Evolutionary conservation across 2,113 vertebrate species (phyloP).

Genomic region (Odocoileus virginianus): DNA sequence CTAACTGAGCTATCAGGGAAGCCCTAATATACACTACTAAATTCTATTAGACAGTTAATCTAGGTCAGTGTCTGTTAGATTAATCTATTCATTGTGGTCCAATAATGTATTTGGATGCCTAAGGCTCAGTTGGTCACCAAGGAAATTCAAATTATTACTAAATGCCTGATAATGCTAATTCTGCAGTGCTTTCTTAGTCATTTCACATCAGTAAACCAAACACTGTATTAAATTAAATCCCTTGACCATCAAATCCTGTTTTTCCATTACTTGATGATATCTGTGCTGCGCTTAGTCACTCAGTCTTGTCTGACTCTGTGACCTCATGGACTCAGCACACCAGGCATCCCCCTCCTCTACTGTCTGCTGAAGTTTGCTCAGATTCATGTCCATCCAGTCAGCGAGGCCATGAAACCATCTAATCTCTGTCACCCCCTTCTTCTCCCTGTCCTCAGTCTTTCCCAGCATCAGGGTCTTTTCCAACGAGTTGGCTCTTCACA

Average conservation of each 20-base stretch:
- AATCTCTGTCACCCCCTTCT: neutral
- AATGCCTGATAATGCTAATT: constrained; percentile 15
- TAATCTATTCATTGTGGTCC: constrained; percentile 16
- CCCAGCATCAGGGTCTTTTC: neutral
- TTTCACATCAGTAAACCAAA: neutral
- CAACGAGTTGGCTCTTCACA: neutral
- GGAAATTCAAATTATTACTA: constrained; percentile 34
- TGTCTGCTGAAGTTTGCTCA: neutral
- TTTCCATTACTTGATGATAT: neutral
- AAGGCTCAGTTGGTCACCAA: constrained; percentile 29
- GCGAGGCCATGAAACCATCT: neutral
- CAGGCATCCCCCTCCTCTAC: neutral
- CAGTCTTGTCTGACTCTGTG: neutral
- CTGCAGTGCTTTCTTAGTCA: neutral
- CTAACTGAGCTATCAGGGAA: neutral
- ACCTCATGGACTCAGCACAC: neutral
- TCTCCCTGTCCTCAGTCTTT: neutral
- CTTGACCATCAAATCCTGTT: neutral
- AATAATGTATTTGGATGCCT: constrained; percentile 38
- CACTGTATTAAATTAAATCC: neutral
- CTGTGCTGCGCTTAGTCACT: neutral
- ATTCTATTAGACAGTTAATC: constrained; percentile 21
- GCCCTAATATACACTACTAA: neutral
- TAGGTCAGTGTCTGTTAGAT: neutral
- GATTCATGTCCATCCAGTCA: neutral